These are phyloP conservation scores for Ferdinandea cuprea DNA, from an alignment of 2,888 invertebrate genomes.

Conservation along the genomic window DNA sequence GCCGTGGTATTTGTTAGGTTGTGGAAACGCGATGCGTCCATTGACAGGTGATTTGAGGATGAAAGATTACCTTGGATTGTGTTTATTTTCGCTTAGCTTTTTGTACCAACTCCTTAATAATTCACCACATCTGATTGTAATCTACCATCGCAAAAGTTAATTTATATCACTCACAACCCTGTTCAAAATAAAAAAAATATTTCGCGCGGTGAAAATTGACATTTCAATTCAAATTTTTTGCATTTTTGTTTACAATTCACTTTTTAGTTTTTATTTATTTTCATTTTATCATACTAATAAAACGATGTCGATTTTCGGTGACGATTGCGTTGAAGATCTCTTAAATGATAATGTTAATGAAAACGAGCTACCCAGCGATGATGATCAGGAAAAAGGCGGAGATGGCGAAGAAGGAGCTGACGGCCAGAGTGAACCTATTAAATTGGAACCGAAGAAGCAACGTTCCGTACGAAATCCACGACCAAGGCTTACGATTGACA, in stretches of 20 bases:
- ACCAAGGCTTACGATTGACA: constrained; percentile 87
- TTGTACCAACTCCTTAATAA: no score
- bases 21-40: no score
- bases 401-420: constrained; percentile 82
- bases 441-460: constrained; percentile 84
- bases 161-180: no score
- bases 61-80: no score
- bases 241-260: constrained; percentile 31
- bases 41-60: no score
- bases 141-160: no score
- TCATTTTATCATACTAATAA: neutral
- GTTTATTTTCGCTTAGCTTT: no score
- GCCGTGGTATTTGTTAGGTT: no score
- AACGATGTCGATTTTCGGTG: constrained; percentile 75
- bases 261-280: neutral
- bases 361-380: constrained; percentile 84
- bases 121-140: no score
- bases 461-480: constrained; percentile 87
- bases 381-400: constrained; percentile 80
- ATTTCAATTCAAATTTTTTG: neutral
- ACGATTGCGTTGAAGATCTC: constrained; percentile 79
- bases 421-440: constrained; percentile 82
- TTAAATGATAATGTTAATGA: constrained; percentile 79
- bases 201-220: no score
- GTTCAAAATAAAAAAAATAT: no score